Percentiles rank a stretch among this genome's conserved stretches.
Evolutionary conservation across 2,888 invertebrate species (phyloP).

Genomic region (Conistra vaccinii): DNA sequence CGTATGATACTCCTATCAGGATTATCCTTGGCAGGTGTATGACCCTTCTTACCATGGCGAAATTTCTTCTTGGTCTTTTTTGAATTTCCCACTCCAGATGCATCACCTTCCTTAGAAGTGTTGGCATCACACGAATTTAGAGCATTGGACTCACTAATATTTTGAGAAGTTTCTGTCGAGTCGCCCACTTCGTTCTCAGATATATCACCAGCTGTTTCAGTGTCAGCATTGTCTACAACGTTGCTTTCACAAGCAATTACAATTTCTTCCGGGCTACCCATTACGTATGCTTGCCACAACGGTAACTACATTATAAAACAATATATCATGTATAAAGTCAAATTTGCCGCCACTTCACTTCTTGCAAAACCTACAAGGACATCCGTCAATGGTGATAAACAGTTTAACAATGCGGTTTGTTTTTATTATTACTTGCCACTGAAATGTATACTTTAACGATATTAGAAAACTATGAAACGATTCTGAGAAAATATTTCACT

Average conservation of each 20-base stretch:
- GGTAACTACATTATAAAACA: conserved; percentile 77
- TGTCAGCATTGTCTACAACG: conserved; percentile 75
- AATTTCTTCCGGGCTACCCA: conserved; percentile 86
- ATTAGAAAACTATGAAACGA: conserved; percentile 44
- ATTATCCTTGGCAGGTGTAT: conserved; percentile 83
- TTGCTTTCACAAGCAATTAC: conserved; percentile 63
- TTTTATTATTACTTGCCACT: conserved; percentile 66
- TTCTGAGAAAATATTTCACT: conserved; percentile 61
- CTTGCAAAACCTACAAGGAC: conserved; percentile 89
- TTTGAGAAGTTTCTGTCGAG: conserved; percentile 76
- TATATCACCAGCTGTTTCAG: conserved; percentile 78
- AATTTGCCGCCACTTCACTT: conserved; percentile 89
- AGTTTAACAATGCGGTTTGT: conserved; percentile 86
- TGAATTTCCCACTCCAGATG: conserved; percentile 70
- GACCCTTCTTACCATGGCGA: conserved; percentile 85
- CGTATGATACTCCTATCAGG: conserved; percentile 82
- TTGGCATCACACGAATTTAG: conserved; percentile 75
- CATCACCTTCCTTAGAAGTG: conserved; percentile 82
- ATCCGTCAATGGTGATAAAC: conserved; percentile 90
- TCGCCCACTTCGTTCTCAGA: conserved; percentile 80
- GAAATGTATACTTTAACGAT: conserved; percentile 47
- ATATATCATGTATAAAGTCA: conserved; percentile 78
- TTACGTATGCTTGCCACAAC: conserved; percentile 71
- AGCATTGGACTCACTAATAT: conserved; percentile 71
- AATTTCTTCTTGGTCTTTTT: conserved; percentile 88